These are phyloP conservation scores for Erebia epiphron DNA, from an alignment of 2,888 invertebrate species.

Conservation along the genomic window DNA sequence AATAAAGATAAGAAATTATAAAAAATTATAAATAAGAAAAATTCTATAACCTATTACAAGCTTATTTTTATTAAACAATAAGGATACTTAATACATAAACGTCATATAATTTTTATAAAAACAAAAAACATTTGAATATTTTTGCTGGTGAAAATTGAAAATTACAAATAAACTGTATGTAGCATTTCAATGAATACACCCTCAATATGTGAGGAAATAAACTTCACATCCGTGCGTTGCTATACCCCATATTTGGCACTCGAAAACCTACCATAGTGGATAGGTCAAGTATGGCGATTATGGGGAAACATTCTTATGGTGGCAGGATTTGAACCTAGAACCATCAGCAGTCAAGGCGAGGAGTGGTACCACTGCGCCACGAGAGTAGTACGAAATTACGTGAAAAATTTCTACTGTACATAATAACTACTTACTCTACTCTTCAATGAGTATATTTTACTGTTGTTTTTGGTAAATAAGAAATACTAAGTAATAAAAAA, in stretches of 20 bases:
- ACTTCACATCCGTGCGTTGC: constrained; percentile 65
- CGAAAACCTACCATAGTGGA: constrained; percentile 64
- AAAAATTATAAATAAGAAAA: too few species aligned
- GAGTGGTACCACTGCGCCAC: constrained; percentile 43
- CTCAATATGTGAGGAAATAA: constrained; percentile 51
- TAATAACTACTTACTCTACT: not conserved
- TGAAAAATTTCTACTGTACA: constrained; percentile 22
- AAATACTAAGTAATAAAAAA: too few species aligned
- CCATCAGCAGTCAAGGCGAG: constrained; percentile 20
- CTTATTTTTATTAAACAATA: too few species aligned
- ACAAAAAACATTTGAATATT: too few species aligned
- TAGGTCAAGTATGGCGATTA: constrained; percentile 78
- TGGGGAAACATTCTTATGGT: constrained; percentile 54
- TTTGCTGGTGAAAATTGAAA: too few species aligned
- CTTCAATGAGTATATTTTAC: too few species aligned
- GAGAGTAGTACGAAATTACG: constrained; percentile 34
- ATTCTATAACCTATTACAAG: too few species aligned
- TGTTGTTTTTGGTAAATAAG: not conserved
- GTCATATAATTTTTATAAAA: too few species aligned
- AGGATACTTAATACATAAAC: too few species aligned
- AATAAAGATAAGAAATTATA: too few species aligned
- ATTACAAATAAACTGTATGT: constrained; percentile 48
- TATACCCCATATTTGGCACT: constrained; percentile 74
- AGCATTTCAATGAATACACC: constrained; percentile 64
- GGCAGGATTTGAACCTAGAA: constrained; percentile 59